These are phyloP conservation scores for Phymanthus crucifer DNA, from an alignment of 92 coral and sea anemone genomes.

Conservation along the genomic window DNA sequence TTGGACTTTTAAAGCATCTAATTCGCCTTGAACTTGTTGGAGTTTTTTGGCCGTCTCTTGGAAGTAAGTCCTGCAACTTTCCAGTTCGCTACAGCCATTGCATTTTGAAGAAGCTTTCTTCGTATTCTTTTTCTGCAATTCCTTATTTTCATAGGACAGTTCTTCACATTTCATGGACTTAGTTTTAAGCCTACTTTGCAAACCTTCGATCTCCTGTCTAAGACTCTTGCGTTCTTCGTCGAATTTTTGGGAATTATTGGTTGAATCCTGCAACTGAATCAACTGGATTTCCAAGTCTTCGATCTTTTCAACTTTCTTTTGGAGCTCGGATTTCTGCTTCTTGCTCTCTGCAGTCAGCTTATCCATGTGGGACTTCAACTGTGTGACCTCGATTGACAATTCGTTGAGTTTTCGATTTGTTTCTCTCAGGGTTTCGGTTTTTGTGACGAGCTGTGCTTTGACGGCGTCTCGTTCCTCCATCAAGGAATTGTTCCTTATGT, in stretches of 20 bases:
- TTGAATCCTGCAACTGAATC: slow-evolving; percentile 14
- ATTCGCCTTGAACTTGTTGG: slow-evolving; percentile 10
- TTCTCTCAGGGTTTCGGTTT: slow-evolving; percentile 39
- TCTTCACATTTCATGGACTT: slow-evolving; percentile 13
- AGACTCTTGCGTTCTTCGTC: slow-evolving; percentile 12
- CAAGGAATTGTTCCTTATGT: slow-evolving; percentile 37
- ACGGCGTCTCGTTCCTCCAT: slow-evolving; percentile 48
- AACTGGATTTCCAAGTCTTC: slow-evolving; percentile 57
- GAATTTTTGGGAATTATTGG: not conserved
- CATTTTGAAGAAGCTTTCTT: slow-evolving; percentile 1
- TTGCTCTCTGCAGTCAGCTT: slow-evolving; percentile 55
- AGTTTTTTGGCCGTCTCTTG: slow-evolving; percentile 15
- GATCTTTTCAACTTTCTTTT: slow-evolving; percentile 55
- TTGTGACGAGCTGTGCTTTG: slow-evolving; percentile 46
- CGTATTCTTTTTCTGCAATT: slow-evolving; percentile 8
- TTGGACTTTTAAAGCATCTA: slow-evolving; percentile 9
- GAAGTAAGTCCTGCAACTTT: not conserved
- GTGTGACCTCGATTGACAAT: slow-evolving; percentile 53
- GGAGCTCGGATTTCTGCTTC: slow-evolving; percentile 46
- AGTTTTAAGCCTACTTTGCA: slow-evolving; percentile 20
- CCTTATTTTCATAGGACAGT: slow-evolving; percentile 14
- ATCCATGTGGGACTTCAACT: slow-evolving; percentile 56
- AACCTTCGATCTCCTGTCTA: slow-evolving; percentile 17
- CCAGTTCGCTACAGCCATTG: not conserved
- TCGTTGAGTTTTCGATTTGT: slow-evolving; percentile 48